phyloP scores from a whole-genome alignment of 2,888 invertebrate genomes.

The Nomada fucata region DNA sequence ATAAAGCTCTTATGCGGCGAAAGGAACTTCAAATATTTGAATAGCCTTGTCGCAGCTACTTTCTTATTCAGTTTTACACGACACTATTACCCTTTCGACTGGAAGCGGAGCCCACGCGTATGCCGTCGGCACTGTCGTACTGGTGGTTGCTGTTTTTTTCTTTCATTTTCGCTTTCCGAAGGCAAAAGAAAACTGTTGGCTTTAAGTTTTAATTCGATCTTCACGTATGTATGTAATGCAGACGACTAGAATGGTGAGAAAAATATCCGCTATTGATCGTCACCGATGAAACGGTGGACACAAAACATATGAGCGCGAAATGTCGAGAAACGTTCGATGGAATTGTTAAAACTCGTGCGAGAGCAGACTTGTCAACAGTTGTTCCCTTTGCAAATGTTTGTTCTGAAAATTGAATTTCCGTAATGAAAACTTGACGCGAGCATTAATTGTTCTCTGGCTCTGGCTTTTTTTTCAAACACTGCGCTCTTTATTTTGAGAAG shows the following conservation, averaged over 20 bases:
- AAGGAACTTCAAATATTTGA: conserved; percentile 49
- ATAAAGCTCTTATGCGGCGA: conserved; percentile 19
- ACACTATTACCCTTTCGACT: conserved; percentile 9
- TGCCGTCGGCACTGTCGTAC: not conserved
- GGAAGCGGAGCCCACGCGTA: not conserved
- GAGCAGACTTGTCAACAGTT: conserved; percentile 15
- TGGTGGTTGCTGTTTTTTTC: not conserved
- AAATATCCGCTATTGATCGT: conserved; percentile 40
- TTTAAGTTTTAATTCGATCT: conserved; percentile 11
- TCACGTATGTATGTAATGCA: not conserved
- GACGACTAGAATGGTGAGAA: conserved; percentile 4
- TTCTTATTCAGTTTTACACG: conserved; percentile 29
- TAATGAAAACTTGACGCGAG: conserved; percentile 11
- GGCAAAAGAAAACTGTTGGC: not conserved
- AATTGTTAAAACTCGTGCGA: conserved; percentile 22
- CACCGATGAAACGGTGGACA: conserved; percentile 25
- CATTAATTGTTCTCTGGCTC: conserved; percentile 23
- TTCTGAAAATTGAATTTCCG: conserved; percentile 39
- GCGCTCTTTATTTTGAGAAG: conserved; percentile 8
- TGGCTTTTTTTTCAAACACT: not conserved
- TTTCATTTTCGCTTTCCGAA: not conserved
- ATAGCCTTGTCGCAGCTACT: conserved; percentile 20
- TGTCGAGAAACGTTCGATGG: conserved; percentile 15
- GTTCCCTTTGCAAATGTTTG: conserved; percentile 31
- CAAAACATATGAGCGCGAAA: conserved; percentile 28